Percentiles rank a stretch among this genome's conserved stretches.
Conservation (phyloP, 2,797 vertebrate genomes). For the Schizopygopsis pylzovi region DNA sequence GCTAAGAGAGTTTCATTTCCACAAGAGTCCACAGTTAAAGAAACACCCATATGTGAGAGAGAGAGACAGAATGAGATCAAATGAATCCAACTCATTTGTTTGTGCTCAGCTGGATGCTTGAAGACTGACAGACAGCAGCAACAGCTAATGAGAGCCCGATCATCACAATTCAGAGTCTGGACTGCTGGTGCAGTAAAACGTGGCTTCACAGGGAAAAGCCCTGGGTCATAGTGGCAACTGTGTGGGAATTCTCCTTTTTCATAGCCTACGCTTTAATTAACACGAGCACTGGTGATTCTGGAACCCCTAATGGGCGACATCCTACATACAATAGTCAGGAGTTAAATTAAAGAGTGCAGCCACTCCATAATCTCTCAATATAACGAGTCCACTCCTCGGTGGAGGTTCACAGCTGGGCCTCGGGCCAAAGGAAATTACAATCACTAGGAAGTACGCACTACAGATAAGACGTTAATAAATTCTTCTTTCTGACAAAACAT, state of each 20-base stretch:
- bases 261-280: conserved; percentile 74
- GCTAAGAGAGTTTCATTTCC: neutral
- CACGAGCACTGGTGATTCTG: conserved; percentile 57
- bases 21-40: neutral
- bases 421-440: conserved; percentile 64
- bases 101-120: conserved; percentile 8
- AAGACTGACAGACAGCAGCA: conserved; percentile 22
- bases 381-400: conserved; percentile 4
- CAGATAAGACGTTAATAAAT: conserved; percentile 51
- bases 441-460: conserved; percentile 22
- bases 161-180: neutral
- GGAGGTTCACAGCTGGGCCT: conserved; percentile 38
- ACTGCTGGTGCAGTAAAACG: conserved; percentile 53
- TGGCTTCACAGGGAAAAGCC: conserved; percentile 66
- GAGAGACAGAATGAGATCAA: neutral
- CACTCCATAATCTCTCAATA: conserved; percentile 49
- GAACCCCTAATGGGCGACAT: conserved; percentile 62
- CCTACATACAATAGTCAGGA: conserved; percentile 53
- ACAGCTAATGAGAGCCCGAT: neutral
- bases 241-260: conserved; percentile 68
- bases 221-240: conserved; percentile 62
- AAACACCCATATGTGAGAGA: neutral
- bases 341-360: conserved; percentile 57
- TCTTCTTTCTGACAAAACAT: conserved; percentile 61
- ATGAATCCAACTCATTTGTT: neutral